Evolutionary conservation across 2,888 invertebrate genomes (phyloP).

Genomic region (Sarcophaga variegata): DNA sequence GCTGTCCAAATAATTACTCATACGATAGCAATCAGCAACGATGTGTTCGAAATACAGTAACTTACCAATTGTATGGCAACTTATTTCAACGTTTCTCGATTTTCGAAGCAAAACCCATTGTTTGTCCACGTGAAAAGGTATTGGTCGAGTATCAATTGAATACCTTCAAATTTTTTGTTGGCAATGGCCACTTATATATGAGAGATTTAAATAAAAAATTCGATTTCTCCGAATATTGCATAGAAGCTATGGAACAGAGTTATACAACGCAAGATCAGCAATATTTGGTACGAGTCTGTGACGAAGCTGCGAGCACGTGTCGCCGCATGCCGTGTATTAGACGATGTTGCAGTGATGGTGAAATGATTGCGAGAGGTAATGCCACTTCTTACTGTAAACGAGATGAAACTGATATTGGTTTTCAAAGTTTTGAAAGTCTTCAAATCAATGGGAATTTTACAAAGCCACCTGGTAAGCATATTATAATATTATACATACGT

Average conservation of each 20-base stretch:
- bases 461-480: conserved; percentile 76
- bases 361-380: conserved; percentile 76
- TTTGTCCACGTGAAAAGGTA: conserved; percentile 74
- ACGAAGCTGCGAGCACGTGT: conserved; percentile 71
- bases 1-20: conserved; percentile 77
- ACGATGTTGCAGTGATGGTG: conserved; percentile 78
- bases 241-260: conserved; percentile 75
- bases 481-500: background rate
- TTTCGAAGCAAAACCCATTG: conserved; percentile 74
- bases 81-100: conserved; percentile 74
- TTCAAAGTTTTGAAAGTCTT: conserved; percentile 76
- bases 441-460: conserved; percentile 76
- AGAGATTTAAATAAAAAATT: conserved; percentile 70
- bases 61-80: conserved; percentile 72
- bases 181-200: conserved; percentile 71
- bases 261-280: conserved; percentile 39
- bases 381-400: conserved; percentile 74
- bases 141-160: conserved; percentile 77
- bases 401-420: conserved; percentile 73
- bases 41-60: conserved; percentile 71
- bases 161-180: conserved; percentile 72
- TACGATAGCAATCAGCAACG: conserved; percentile 73
- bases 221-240: conserved; percentile 74
- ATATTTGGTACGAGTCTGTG: conserved; percentile 74
- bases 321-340: conserved; percentile 78